Percentiles rank a stretch among this genome's conserved stretches.
Conservation (phyloP, 1,140 invertebrate genomes). For the Saccostrea cuccullata region DNA sequence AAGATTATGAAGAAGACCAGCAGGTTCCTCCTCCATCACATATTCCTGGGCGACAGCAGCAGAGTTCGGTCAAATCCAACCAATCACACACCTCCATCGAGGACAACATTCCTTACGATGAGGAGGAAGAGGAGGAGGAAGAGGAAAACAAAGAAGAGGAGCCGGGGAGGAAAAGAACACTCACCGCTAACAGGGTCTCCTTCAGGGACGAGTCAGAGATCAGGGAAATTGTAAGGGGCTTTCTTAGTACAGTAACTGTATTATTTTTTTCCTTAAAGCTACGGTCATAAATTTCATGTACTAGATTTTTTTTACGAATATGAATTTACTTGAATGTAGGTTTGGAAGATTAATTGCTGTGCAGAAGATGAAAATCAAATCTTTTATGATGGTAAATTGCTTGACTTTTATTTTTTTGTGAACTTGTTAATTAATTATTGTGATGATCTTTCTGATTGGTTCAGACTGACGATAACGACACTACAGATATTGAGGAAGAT, state of each 20-base stretch:
- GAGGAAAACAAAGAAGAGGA: not conserved
- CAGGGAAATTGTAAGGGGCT: not conserved
- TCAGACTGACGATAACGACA: constrained; percentile 32
- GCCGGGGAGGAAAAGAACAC: not conserved
- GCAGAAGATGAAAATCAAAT: too few species aligned
- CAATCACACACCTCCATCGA: constrained; percentile 31
- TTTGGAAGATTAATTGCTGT: too few species aligned
- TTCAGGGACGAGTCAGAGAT: constrained; percentile 15
- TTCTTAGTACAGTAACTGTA: not conserved
- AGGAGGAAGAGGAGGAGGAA: not conserved
- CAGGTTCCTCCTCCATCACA: not conserved
- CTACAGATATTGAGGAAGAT: constrained; percentile 17
- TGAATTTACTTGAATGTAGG: too few species aligned
- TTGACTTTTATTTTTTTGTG: not conserved
- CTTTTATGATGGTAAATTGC: too few species aligned
- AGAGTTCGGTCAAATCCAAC: constrained; percentile 27
- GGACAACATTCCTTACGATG: constrained; percentile 14
- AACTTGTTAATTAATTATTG: not conserved
- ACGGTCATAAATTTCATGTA: too few species aligned
- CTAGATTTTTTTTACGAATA: too few species aligned
- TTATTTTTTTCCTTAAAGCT: too few species aligned
- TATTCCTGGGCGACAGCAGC: not conserved
- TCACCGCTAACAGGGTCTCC: not conserved
- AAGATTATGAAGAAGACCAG: not conserved
- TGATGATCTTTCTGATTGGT: not conserved